phyloP scores from a whole-genome alignment of 1,140 invertebrate genomes.

The Pogonomyrmex californicus region DNA sequence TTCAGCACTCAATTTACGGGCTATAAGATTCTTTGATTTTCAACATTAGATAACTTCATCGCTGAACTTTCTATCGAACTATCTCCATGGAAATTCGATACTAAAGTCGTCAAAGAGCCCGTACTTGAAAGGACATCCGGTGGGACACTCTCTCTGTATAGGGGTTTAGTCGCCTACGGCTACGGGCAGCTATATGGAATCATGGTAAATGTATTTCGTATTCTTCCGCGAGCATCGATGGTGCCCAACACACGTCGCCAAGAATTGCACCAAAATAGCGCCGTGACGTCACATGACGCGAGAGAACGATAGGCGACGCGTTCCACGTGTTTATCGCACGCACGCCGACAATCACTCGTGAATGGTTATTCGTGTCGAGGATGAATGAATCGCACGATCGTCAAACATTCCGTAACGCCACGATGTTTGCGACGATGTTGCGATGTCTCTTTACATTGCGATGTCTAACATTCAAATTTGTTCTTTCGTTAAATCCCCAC shows the following conservation, averaged over 20 bases:
- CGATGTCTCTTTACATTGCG: too few relatives aligned
- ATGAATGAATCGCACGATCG: conserved; percentile 47
- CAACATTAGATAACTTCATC: neutral
- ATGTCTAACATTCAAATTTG: neutral
- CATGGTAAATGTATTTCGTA: conserved; percentile 24
- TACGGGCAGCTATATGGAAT: neutral
- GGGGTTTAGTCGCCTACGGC: conserved; percentile 13
- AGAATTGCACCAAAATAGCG: conserved; percentile 46
- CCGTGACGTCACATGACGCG: neutral
- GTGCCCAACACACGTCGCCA: neutral
- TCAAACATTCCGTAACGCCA: neutral
- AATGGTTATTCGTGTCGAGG: conserved; percentile 42
- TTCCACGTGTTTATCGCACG: conserved; percentile 41
- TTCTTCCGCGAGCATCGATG: conserved; percentile 35
- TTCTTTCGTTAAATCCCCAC: neutral
- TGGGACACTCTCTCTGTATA: neutral
- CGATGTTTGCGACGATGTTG: neutral
- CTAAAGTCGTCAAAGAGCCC: neutral
- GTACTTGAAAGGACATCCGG: conserved; percentile 22
- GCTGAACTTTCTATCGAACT: neutral
- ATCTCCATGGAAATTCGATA: conserved; percentile 29
- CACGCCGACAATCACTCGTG: conserved; percentile 6
- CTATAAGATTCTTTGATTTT: conserved; percentile 7
- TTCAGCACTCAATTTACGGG: neutral
- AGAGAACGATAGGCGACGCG: conserved; percentile 13